Evolutionary conservation across 2,888 invertebrate species (phyloP).

Genomic region (Xestia c-nigrum): DNA sequence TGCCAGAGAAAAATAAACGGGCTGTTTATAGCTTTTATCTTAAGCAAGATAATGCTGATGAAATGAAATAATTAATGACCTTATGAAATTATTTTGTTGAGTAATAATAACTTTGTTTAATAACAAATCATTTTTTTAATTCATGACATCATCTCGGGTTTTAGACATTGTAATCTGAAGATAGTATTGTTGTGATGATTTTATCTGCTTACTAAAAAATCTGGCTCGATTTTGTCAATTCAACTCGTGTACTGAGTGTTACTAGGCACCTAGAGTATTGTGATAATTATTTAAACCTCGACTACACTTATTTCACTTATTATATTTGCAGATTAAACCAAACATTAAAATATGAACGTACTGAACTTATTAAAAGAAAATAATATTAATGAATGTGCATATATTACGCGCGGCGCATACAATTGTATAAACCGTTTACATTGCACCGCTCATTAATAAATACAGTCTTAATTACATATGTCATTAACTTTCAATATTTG

Average conservation of each 20-base stretch:
- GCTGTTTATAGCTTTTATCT: not conserved
- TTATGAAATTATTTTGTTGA: conserved; percentile 23
- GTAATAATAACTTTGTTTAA: conserved; percentile 4
- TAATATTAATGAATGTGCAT: conserved; percentile 36
- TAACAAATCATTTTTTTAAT: not conserved
- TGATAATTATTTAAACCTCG: not conserved
- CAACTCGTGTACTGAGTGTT: not conserved
- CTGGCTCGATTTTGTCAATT: too few species aligned
- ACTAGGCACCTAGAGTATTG: not conserved
- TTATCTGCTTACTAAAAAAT: not conserved
- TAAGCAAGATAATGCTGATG: conserved; percentile 2
- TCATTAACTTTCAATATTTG: conserved; percentile 18
- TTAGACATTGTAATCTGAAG: not conserved
- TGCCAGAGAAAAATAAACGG: not conserved
- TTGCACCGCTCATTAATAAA: conserved; percentile 36
- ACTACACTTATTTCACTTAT: not conserved
- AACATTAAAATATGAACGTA: conserved; percentile 4
- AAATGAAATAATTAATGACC: conserved; percentile 19
- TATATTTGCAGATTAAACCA: conserved; percentile 2
- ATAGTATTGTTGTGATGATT: not conserved
- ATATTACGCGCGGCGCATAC: conserved; percentile 4
- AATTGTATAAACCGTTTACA: conserved; percentile 12
- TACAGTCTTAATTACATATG: conserved; percentile 18
- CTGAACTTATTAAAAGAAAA: conserved; percentile 20
- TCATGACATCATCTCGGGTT: not conserved